Evolutionary conservation across 2,113 vertebrate genomes (phyloP).

Genomic region (Canis aureus): DNA sequence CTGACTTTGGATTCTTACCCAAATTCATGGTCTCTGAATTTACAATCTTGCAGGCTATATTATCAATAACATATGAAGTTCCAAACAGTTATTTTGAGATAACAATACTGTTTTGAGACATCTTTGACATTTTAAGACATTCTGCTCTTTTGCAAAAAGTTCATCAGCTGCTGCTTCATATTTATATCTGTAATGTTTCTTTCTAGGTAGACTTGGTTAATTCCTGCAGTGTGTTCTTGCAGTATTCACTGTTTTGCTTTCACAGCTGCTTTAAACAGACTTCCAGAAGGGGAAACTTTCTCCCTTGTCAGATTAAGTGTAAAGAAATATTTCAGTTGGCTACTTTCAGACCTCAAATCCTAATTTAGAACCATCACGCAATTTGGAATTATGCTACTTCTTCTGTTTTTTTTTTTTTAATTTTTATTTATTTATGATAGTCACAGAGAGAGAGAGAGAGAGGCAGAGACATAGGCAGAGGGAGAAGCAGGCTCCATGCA

Average conservation of each 20-base stretch:
- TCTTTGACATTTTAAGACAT: background rate
- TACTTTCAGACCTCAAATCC: background rate
- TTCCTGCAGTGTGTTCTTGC: background rate
- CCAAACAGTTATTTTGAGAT: background rate
- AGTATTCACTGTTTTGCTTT: background rate
- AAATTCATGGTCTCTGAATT: background rate
- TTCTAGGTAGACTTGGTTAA: background rate
- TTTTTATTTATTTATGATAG: too few relatives aligned
- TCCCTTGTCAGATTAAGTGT: background rate
- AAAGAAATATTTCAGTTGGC: background rate
- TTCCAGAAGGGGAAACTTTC: background rate
- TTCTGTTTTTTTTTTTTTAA: background rate
- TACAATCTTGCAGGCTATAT: background rate
- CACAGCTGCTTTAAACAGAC: background rate
- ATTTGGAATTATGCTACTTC: background rate
- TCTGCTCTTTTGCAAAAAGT: background rate
- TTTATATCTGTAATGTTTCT: background rate
- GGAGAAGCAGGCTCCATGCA: too few relatives aligned
- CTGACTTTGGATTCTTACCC: background rate
- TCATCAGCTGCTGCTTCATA: background rate
- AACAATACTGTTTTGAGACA: background rate
- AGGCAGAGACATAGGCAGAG: too few relatives aligned
- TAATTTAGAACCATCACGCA: background rate
- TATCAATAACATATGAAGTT: background rate
- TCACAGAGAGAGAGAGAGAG: too few relatives aligned